These are phyloP conservation scores for Bursaphelenchus mucronatus DNA, from an alignment of 1,140 invertebrate species.

Conservation along the genomic window DNA sequence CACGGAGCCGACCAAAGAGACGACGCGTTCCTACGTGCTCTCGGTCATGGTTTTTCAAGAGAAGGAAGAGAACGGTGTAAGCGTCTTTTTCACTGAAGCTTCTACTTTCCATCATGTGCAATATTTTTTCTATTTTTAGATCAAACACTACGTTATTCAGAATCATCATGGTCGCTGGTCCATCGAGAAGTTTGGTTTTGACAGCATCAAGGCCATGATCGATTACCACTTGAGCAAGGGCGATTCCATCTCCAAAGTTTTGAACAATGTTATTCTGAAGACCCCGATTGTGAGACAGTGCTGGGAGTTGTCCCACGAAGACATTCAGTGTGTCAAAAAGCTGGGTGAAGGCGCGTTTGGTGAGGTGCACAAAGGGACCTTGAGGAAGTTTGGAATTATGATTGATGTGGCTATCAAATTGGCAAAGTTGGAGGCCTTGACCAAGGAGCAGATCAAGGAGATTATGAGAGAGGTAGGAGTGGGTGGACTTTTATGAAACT, in stretches of 20 bases:
- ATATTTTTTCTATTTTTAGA: conserved; percentile 1
- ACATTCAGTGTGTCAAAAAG: conserved; percentile 29
- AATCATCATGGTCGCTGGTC: conserved; percentile 5
- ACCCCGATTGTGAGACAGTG: conserved; percentile 17
- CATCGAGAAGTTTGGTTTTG: conserved; percentile 14
- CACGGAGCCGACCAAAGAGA: no score
- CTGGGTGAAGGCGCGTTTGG: conserved; percentile 42
- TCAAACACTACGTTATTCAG: conserved; percentile 17
- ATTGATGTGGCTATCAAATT: conserved; percentile 23
- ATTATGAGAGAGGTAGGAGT: conserved; percentile 24
- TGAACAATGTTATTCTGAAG: conserved; percentile 7
- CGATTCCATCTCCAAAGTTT: conserved; percentile 6
- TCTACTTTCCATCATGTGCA: no score
- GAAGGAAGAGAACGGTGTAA: no score
- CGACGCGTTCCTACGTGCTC: no score
- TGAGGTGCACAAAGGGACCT: conserved; percentile 25
- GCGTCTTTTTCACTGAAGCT: no score
- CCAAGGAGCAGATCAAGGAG: conserved; percentile 37
- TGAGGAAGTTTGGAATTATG: conserved; percentile 16
- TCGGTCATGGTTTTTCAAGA: no score
- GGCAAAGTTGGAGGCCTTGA: conserved; percentile 28
- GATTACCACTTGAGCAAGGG: conserved; percentile 20
- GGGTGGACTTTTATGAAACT: no score
- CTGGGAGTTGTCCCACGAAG: conserved; percentile 25
- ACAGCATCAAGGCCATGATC: conserved; percentile 14